phyloP scores from a whole-genome alignment of 2,888 invertebrate genomes.

The Drosophila rellima region DNA sequence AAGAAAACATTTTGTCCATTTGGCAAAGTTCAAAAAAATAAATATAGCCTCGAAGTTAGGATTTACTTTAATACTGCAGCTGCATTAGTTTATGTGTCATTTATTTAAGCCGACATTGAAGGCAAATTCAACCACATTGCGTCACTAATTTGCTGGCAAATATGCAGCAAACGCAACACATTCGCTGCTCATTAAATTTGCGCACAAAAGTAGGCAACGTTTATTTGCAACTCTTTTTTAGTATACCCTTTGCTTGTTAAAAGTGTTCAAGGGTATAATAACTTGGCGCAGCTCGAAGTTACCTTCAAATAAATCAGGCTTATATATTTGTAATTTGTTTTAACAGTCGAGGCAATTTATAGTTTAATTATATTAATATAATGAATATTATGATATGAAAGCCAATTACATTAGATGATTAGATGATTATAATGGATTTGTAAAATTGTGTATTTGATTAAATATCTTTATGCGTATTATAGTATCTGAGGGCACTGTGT shows the following conservation, averaged over 20 bases:
- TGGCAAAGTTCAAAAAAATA: too few relatives aligned
- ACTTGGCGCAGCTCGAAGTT: neutral
- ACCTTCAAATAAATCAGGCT: neutral
- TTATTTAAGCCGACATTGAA: neutral
- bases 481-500: neutral
- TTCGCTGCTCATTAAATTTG: conserved; percentile 53
- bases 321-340: neutral
- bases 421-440: too few relatives aligned
- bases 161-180: conserved; percentile 1
- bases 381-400: neutral
- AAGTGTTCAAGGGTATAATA: neutral
- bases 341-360: neutral
- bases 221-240: conserved; percentile 33
- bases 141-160: conserved; percentile 25
- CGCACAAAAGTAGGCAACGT: conserved; percentile 49
- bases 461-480: neutral
- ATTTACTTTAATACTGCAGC: neutral
- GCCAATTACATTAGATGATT: neutral
- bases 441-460: neutral
- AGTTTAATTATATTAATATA: too few relatives aligned
- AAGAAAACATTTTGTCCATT: too few relatives aligned
- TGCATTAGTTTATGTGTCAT: neutral
- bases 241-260: neutral
- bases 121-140: conserved; percentile 5
- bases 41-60: neutral